Conservation (phyloP, 2,797 vertebrate genomes). For the Zalophus californianus region DNA sequence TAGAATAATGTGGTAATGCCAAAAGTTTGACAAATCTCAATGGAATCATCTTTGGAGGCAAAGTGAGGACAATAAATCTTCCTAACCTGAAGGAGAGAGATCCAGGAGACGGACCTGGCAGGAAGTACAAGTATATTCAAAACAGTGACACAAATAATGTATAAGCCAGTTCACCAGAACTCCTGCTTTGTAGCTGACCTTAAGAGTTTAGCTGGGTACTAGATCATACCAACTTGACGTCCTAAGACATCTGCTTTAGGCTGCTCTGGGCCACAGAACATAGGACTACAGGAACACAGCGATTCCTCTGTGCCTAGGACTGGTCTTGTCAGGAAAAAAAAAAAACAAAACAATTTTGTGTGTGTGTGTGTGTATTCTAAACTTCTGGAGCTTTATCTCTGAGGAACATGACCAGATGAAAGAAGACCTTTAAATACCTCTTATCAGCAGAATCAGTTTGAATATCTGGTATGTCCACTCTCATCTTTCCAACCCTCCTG, state of each 20-base stretch:
- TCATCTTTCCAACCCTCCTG: not conserved
- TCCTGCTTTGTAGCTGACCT: not conserved
- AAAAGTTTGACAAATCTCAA: not conserved
- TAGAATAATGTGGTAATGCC: not conserved
- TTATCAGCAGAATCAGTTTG: constrained; percentile 16
- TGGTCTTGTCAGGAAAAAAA: not conserved
- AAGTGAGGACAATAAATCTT: not conserved
- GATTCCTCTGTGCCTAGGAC: not conserved
- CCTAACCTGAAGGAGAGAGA: not conserved
- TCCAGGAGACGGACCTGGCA: not conserved
- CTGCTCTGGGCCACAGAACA: not conserved
- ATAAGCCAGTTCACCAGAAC: not conserved
- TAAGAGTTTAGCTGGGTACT: not conserved
- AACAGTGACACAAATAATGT: not conserved
- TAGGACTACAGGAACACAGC: not conserved
- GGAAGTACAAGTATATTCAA: not conserved
- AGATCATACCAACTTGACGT: not conserved
- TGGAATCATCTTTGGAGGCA: constrained; percentile 25
- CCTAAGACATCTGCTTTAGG: not conserved
- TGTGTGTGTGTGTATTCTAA: not conserved
- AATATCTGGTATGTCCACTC: not conserved
- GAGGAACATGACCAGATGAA: not conserved
- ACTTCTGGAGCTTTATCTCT: not conserved
- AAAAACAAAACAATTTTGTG: no score
- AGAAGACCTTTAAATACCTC: constrained; percentile 18